Evolutionary conservation across 1,140 invertebrate genomes (phyloP).

Genomic region (Fopius arisanus): DNA sequence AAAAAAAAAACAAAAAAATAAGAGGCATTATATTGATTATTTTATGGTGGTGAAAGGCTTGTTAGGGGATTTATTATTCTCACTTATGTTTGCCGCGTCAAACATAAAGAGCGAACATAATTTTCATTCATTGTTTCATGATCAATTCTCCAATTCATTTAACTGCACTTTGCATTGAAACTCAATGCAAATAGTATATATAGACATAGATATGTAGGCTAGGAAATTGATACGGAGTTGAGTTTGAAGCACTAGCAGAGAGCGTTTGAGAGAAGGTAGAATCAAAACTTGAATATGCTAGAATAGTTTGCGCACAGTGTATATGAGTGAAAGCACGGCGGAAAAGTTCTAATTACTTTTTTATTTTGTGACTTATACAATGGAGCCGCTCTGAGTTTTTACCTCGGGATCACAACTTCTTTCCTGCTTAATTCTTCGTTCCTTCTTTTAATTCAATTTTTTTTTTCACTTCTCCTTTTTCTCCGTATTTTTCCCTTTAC

Average conservation of each 20-base stretch:
- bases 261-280: not conserved
- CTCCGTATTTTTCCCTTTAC: slow-evolving; percentile 7
- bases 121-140: too few relatives aligned
- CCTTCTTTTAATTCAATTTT: slow-evolving; percentile 23
- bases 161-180: not conserved
- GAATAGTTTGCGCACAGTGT: not conserved
- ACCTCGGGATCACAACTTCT: slow-evolving; percentile 29
- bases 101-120: too few relatives aligned
- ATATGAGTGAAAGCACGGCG: slow-evolving; percentile 29
- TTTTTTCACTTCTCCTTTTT: slow-evolving; percentile 21
- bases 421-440: slow-evolving; percentile 16
- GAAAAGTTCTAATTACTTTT: slow-evolving; percentile 35
- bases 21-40: too few relatives aligned
- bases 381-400: slow-evolving; percentile 21
- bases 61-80: too few relatives aligned
- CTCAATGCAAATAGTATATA: not conserved
- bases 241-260: not conserved
- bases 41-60: too few relatives aligned
- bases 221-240: slow-evolving; percentile 5
- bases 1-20: too few relatives aligned
- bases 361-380: slow-evolving; percentile 33
- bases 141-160: too few relatives aligned
- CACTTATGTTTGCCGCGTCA: too few relatives aligned
- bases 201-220: not conserved
- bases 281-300: slow-evolving; percentile 15